Base-by-base conservation (phyloP, 2,888 invertebrate genomes). In the Selenia dentaria region DNA sequence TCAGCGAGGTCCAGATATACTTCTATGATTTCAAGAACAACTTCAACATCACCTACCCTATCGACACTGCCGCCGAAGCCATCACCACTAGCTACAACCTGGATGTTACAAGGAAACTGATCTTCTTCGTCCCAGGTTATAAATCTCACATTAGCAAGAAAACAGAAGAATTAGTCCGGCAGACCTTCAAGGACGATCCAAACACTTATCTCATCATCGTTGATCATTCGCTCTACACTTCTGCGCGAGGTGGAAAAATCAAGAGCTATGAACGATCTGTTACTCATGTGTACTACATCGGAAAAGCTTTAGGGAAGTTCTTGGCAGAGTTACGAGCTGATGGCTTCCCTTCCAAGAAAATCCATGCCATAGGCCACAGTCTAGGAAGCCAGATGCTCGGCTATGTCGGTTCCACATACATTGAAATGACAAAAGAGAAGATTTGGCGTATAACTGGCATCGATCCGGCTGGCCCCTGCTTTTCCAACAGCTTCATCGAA, bases 391-490 rank as follows among this genome's bases (percentile, higher is more conserved):
- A 89, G 43, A 88, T 89, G 62, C 57, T 88, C 0, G 86, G 82
- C 0, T 72, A 74, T 12, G 67, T 75, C 1, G 89, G 85, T 0
- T 59, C 65, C 0, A 65, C 49, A 1, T 89, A 81, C 58, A 74
- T 49, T 1, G 74, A 81, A 28, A 20, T 56, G n/a, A 87, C 86
- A 0, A 64, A 62, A 0, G 81, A 85, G 37, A 85, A 82, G 35
- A 52, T 90, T 3, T 75, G 77, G 74, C 70, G 83, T 11, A 64
- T 88, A 0, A 88, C 89, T 0, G 90, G 80, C 0, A 65, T 89
- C 1, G 90, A 90, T 51, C 90, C 90, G 8, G 90, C 90, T 0
- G 90, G 90, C 0, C 90, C 90, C 14, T 90, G 89, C 56, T 90
- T 88, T 36, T 83, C 87, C 0, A 87, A 88, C 50, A 74, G 78